Percentiles rank a stretch among this genome's conserved stretches.
Conservation (phyloP, 2,888 invertebrate species). For the Alitta virens region DNA sequence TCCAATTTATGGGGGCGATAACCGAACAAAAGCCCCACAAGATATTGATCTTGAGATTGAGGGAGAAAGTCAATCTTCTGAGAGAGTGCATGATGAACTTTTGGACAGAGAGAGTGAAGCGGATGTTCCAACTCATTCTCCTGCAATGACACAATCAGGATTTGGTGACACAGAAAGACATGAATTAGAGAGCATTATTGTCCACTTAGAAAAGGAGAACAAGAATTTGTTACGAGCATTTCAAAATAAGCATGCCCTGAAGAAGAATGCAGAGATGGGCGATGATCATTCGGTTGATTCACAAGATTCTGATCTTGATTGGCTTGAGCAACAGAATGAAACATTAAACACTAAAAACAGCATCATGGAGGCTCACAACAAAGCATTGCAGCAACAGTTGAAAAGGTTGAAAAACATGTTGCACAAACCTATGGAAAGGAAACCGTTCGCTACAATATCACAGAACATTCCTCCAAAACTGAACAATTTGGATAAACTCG, state of each 20-base stretch:
- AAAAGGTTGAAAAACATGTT: slow-evolving; percentile 20
- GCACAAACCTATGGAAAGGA: not conserved
- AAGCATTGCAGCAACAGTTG: slow-evolving; percentile 29
- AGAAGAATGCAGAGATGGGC: too few relatives aligned
- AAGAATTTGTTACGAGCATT: slow-evolving; percentile 17
- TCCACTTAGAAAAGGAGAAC: slow-evolving; percentile 66
- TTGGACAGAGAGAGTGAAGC: too few relatives aligned
- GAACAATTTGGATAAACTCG: not conserved
- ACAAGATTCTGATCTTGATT: slow-evolving; percentile 21
- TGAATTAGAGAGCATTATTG: slow-evolving; percentile 71
- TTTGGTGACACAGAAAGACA: slow-evolving; percentile 46
- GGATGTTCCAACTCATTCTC: not conserved
- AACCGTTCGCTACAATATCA: not conserved
- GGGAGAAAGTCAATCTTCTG: not conserved
- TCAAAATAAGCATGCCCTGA: too few relatives aligned
- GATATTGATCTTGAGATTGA: not conserved
- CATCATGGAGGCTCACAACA: slow-evolving; percentile 33
- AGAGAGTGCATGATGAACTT: not conserved
- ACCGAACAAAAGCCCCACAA: not conserved
- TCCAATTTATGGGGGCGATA: slow-evolving; percentile 28
- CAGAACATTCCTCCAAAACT: slow-evolving; percentile 2
- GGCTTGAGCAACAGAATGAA: slow-evolving; percentile 24
- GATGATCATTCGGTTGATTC: too few relatives aligned
- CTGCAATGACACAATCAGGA: not conserved
- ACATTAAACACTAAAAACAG: slow-evolving; percentile 31